Conservation (phyloP, 2,888 invertebrate genomes). For the Coleophora flavipennella region DNA sequence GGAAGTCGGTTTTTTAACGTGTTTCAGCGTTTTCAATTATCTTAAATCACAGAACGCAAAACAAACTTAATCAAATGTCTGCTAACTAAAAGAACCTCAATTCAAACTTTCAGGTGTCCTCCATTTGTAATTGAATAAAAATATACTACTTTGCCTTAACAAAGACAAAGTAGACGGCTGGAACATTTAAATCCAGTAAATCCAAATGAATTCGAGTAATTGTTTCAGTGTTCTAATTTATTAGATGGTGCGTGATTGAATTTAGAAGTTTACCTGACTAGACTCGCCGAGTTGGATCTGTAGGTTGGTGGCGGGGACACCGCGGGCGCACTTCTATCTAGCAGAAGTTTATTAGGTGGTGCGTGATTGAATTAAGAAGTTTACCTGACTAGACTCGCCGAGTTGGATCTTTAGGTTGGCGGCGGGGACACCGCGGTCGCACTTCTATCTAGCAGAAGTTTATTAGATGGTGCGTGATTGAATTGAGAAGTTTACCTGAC, state of each 20-base stretch:
- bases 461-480: neutral
- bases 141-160: no score
- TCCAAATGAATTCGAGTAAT: neutral
- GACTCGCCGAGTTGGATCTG: constrained; percentile 82
- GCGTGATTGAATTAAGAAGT: neutral
- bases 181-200: no score
- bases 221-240: neutral
- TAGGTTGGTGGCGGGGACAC: constrained; percentile 87
- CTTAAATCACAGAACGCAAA: no score
- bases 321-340: constrained; percentile 49
- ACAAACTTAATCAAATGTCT: no score
- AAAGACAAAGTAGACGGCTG: no score
- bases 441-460: neutral
- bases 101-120: no score
- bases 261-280: constrained; percentile 27
- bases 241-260: neutral
- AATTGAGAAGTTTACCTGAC: constrained; percentile 19
- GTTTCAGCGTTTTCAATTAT: no score
- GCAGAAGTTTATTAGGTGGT: constrained; percentile 65
- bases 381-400: constrained; percentile 70
- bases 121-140: no score
- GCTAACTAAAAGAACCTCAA: no score
- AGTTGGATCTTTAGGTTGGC: constrained; percentile 87
- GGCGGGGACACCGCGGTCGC: constrained; percentile 74
- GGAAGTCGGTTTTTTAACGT: no score